Base-by-base conservation (phyloP, 2,888 invertebrate genomes). In the Agapostemon virescens region DNA sequence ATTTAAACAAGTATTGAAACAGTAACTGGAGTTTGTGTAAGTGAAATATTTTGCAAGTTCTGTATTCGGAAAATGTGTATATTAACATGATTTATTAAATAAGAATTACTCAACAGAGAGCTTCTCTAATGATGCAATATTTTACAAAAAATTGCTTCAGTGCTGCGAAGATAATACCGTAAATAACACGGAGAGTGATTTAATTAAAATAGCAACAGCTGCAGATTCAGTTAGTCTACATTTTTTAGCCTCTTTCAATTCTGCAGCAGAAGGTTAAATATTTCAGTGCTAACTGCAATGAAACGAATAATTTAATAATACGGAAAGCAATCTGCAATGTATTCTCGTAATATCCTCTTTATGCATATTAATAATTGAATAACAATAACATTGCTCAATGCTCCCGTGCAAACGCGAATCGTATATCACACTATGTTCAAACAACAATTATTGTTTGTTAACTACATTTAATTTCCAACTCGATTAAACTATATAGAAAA, bases 141-240 rank as follows among this genome's bases (percentile, higher is more conserved):
- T 63, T 45, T 26, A 55, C 36, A 69, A 76, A 69, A 17, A 69
- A 26, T 42, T 52, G 23, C 33, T 17, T 52, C 33, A 33, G 75
- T 38, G 23, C 30, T 30, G 23, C 20, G 40, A 23, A 61, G 52
- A 76, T 64, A 69, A 64, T 55, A 36, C 15, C 52, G 23, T 76
- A 78, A 76, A 76, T 76, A 76, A 69, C 36, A 17, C 13, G n/a
- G 33, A 17, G n/a, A 68, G 63, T 69, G 38, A 69, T 52, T 78
- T 76, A 78, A 76, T 78, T 78, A 69, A 78, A 78, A 64, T n/a
- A 52, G 77, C 64, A 69, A 64, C 77, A 69, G 77, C 49, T 78
- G 77, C 77, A 0, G 33, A 38, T 61, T 76, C 36, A 33, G 52
- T 78, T 52, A 5, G n/a, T n/a, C 42, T 63, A 42, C 26, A 38